phyloP scores from a whole-genome alignment of 1,140 invertebrate species.

The Calliopsis andreniformis region DNA sequence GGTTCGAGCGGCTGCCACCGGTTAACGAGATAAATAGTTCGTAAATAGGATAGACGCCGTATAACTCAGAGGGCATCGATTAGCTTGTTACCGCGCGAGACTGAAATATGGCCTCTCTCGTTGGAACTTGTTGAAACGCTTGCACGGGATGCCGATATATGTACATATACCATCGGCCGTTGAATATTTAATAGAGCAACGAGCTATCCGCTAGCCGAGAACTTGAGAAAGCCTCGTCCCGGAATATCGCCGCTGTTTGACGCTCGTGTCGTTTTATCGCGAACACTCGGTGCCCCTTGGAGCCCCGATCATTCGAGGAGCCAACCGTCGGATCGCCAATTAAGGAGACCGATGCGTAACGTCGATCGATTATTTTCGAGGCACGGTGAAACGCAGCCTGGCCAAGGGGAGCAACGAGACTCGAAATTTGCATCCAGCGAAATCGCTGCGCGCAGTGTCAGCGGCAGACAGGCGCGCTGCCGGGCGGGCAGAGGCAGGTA shows the following conservation, averaged over 20 bases:
- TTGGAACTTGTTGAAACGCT: constrained; percentile 38
- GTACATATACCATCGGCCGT: constrained; percentile 14
- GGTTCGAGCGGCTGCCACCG: constrained; percentile 5
- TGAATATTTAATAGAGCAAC: constrained; percentile 44
- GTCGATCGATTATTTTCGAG: constrained; percentile 10
- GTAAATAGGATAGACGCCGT: constrained; percentile 41
- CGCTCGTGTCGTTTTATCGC: neutral
- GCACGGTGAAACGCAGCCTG: neutral
- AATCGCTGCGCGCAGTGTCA: neutral
- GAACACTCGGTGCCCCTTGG: neutral
- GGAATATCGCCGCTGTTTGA: neutral
- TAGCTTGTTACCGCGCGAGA: constrained; percentile 40
- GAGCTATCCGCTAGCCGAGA: constrained; percentile 6
- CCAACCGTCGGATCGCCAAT: neutral
- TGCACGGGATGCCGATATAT: constrained; percentile 5
- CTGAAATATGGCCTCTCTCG: constrained; percentile 37
- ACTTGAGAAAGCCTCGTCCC: neutral
- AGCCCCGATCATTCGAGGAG: neutral
- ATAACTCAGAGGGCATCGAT: constrained; percentile 49
- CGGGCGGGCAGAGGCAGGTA: neutral
- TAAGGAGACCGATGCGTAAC: neutral
- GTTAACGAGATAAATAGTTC: constrained; percentile 51
- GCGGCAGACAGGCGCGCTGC: neutral
- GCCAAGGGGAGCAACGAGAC: neutral
- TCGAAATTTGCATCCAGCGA: constrained; percentile 18